Base-by-base conservation (phyloP, 2,888 invertebrate genomes). In the Polia nebulosa region DNA sequence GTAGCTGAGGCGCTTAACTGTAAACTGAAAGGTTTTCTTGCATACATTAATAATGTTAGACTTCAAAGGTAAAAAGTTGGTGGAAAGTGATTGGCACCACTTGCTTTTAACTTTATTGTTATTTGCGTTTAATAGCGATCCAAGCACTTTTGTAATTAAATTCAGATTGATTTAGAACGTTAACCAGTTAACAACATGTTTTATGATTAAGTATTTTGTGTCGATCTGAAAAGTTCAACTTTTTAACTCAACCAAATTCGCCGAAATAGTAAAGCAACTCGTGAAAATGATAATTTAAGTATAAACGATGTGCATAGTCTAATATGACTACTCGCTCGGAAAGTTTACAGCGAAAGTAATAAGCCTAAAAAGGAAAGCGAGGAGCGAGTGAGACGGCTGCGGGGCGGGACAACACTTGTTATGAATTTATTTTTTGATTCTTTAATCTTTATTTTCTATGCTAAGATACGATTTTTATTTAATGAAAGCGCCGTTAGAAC, bases 1-100 rank as follows among this genome's bases (percentile, higher is more conserved):
- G 34, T 34, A 29, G 32, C 41, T 51, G 56, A 57, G 9, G 44
- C 44, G 44, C 22, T 72, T 25, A 57, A 45, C 45, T 66, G 59
- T 25, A 61, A 25, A 49, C 29, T 64, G 45, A 49, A 52, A 59
- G 59, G 34, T 44, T 44, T 51, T 39, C 9, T 41, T 45, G 17
- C 27, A 7, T 52, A 45, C 27, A 7, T 52, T 39, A 45, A 49
- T 32, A 32, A 34, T 17, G 49, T 22, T 15, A 22, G 8, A n/a
- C 5, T 15, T 34, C 29, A 49, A 55, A 51, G 29, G 20, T 22
- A 27, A 15, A 59, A 15, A n/a, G n/a, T 15, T 49, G 3, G n/a
- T 32, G 11, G 22, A 44, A 44, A 22, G 22, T 45, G 45, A 25
- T 41, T n/a, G n/a, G n/a, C 41, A 41, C n/a, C 41, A 41, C 39